Evolutionary conservation across 2,888 invertebrate species (phyloP), one percentile per base, ranked within the genome.

Genomic region (Microplitis deprimator): DNA sequence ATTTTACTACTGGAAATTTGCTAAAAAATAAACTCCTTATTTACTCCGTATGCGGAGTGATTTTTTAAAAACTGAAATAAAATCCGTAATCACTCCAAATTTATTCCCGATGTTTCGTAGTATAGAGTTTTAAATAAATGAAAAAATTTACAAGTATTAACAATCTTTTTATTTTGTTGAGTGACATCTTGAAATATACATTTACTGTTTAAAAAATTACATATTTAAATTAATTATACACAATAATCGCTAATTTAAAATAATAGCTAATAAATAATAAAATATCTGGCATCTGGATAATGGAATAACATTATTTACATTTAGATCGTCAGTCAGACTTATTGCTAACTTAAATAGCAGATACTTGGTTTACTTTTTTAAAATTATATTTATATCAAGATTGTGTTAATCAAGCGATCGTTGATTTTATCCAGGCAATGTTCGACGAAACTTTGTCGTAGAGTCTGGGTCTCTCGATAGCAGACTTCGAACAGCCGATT

Each of bases 391-490:
- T 50, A 50, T 50, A 50, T 50, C 1, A 50, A 8, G 50, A 50
- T 5, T 13, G 10, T 50, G 50, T 29, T 29, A 50, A 13, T 88
- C 84, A 89, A 73, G 92, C 92, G 77, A 96, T 93, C 7, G 95
- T 96, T 83, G 95, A 93, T 84, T 93, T 92, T 84, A 97, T 95
- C 97, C 97, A 97, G 81, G 96, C 95, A 38, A 96, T 92, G 86
- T 96, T 96, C 0, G 96, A 95, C 13, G 94, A 92, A 73, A 96
- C 94, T 85, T 95, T 94, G 85, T 96, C 96, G 85, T 96, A 96
- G 90, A 96, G 94, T 80, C 96, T 91, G 0, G 96, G 96, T 81
- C 96, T 90, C 74, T 95, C 95, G 65, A 94, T 91, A 6, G 95
- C 96, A 65, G 93, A 93, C 83, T 95, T 95, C 0, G 95, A 93